Evolutionary conservation across 2,888 invertebrate species (phyloP), one percentile per base, ranked within the genome.

Genomic region (Dyspetes luteomarginatus): DNA sequence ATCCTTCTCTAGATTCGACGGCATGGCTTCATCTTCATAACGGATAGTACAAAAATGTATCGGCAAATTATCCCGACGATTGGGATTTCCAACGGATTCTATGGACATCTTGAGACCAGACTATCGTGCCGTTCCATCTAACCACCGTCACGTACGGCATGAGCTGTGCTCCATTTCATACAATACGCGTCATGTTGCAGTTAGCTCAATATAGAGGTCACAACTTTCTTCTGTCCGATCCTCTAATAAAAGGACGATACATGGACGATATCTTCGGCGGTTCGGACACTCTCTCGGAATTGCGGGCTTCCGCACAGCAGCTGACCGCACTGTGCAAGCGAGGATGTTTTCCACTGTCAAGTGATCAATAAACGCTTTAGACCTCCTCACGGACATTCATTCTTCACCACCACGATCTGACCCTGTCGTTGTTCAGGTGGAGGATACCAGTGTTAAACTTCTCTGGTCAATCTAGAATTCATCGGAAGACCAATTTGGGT

Each of bases 201-300:
- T 43, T 76, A 0, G 65, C 45, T 4, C 43, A 80, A 12, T 76
- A 80, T 17, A 62, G 72, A 19, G 76, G 80, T 9, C 15, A 24
- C 52, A n/a, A 24, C 24, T 77, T 36, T 43, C 81, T 76, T 12
- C 50, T 73, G 9, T 45, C 65, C 2, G 12, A 9, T 9, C 48
- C 71, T 9, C 9, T 83, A 5, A 69, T 22, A 0, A 45, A 65
- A 7, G 75, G 71, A 2, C 28, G 65, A 22, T 82, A 75, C 58
- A 79, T 75, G 17, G 83, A 75, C 15, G 78, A 83, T 26, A 72
- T 81, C 4, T 68, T 43, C 15, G 75, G 71, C 3, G 83, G 81
- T 5, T 65, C 60, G 1, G 69, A 52, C 15, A 17, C 9, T n/a
- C 1, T 19, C 22, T 36, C 1, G 0, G 30, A 60, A 41, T 48